phyloP scores from a whole-genome alignment of 2,113 vertebrate genomes.

The Rattus rattus region DNA sequence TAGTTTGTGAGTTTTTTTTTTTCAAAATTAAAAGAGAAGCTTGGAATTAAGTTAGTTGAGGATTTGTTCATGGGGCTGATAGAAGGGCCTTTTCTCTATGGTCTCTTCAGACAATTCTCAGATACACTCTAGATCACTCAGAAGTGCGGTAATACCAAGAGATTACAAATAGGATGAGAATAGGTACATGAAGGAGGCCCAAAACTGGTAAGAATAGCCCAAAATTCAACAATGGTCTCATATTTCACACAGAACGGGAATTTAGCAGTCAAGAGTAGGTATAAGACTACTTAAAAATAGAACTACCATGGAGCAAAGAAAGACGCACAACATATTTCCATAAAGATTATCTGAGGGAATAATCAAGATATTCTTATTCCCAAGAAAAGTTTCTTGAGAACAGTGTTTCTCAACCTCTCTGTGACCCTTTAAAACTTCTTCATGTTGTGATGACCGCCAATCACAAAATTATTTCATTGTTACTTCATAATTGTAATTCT shows the following conservation, averaged over 20 bases:
- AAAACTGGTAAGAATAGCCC: neutral
- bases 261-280: neutral
- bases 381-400: neutral
- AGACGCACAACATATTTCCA: neutral
- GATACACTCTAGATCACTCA: neutral
- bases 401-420: neutral
- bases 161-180: neutral
- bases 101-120: neutral
- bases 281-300: neutral
- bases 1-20: neutral
- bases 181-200: neutral
- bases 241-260: slow-evolving; percentile 7
- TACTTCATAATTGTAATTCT: neutral
- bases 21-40: neutral
- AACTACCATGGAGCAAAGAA: neutral
- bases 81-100: neutral
- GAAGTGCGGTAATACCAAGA: neutral
- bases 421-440: neutral
- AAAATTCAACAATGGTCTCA: neutral
- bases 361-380: neutral
- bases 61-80: neutral
- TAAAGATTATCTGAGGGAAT: neutral
- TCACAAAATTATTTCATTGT: neutral
- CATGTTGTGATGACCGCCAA: neutral
- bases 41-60: neutral